Conservation (phyloP, 2,113 vertebrate species). For the Alouatta palliata region DNA sequence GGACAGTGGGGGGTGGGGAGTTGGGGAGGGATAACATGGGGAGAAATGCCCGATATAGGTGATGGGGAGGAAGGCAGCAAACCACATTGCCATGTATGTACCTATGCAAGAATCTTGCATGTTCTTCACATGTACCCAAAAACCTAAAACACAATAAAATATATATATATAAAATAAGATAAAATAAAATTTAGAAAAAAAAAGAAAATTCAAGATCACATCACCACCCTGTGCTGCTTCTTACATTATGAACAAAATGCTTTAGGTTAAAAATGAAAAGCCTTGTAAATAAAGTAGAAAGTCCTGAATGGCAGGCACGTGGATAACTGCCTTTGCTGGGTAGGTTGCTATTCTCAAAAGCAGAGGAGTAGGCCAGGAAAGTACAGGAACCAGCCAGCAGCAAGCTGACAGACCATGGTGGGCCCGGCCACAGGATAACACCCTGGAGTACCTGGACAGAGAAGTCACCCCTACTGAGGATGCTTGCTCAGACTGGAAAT, state of each 20-base stretch:
- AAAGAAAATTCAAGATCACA: background rate
- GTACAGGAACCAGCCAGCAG: background rate
- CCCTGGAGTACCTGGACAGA: background rate
- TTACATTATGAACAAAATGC: background rate
- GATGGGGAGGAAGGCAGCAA: no score
- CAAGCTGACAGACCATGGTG: background rate
- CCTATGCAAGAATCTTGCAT: no score
- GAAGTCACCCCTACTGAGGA: fast-evolving
- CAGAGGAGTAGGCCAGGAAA: background rate
- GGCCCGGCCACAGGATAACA: no score
- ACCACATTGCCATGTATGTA: no score
- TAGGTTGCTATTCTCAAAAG: background rate
- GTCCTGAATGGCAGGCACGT: background rate
- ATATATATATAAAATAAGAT: no score
- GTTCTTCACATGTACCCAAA: no score
- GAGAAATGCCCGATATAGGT: no score
- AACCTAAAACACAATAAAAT: no score
- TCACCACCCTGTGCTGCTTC: background rate
- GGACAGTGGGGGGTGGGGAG: no score
- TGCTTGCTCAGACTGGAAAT: fast-evolving
- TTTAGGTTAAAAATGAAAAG: background rate
- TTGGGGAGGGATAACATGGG: no score
- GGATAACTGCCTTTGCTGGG: background rate
- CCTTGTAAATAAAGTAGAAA: background rate
- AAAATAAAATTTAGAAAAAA: no score